These are phyloP conservation scores for Coenonympha arcania DNA, from an alignment of 2,888 invertebrate species.

Conservation along the genomic window DNA sequence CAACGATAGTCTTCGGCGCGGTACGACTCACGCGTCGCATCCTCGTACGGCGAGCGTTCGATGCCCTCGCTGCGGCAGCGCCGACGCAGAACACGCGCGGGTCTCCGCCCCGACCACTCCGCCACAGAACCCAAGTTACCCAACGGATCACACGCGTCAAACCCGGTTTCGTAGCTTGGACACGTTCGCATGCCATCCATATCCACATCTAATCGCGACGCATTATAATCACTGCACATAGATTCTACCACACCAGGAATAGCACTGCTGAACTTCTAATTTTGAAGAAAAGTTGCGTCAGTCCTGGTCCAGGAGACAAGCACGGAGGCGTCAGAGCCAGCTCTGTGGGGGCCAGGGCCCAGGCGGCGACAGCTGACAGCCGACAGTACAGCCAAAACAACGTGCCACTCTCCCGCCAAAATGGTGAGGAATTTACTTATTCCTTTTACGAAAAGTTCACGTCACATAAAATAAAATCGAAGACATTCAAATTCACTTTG, in stretches of 20 bases:
- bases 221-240: conserved; percentile 65
- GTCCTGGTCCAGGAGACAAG: conserved; percentile 45
- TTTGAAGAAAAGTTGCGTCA: conserved; percentile 55
- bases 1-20: conserved; percentile 51
- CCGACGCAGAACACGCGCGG: conserved; percentile 63
- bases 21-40: conserved; percentile 52
- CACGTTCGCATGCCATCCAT: conserved; percentile 67
- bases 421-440: conserved; percentile 53
- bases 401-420: conserved; percentile 67
- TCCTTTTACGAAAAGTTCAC: conserved; percentile 42
- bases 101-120: conserved; percentile 56
- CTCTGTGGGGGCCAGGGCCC: no score
- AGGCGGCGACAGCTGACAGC: conserved; percentile 63
- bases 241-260: conserved; percentile 46
- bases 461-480: background rate
- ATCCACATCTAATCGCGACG: conserved; percentile 55
- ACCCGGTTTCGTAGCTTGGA: conserved; percentile 66
- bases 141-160: conserved; percentile 64
- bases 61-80: conserved; percentile 70
- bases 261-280: conserved; percentile 64
- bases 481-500: conserved; percentile 15
- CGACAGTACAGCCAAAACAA: conserved; percentile 49
- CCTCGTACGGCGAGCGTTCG: conserved; percentile 67
- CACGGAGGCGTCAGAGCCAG: no score
- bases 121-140: conserved; percentile 59